These are phyloP conservation scores for Drosophila albomicans DNA, from an alignment of 1,140 invertebrate genomes.

Conservation along the genomic window DNA sequence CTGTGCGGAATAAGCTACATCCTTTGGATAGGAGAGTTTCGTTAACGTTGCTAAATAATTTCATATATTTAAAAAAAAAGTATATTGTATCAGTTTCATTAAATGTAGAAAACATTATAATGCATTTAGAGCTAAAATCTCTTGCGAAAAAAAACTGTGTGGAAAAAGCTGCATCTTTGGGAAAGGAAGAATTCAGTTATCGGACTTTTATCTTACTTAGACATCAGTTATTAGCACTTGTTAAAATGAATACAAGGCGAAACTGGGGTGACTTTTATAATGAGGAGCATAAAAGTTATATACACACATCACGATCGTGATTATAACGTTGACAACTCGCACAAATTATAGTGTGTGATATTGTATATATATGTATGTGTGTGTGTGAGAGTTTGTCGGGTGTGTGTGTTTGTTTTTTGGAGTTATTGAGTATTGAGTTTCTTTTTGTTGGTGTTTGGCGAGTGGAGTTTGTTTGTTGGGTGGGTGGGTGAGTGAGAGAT, in stretches of 20 bases:
- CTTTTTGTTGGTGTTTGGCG: constrained; percentile 5
- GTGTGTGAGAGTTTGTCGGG: background rate
- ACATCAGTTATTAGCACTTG: background rate
- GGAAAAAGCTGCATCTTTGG: too few relatives aligned
- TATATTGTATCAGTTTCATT: too few relatives aligned
- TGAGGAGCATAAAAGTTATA: background rate
- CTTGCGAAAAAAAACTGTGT: too few relatives aligned
- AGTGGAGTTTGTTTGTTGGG: constrained; percentile 4
- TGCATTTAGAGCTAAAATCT: too few relatives aligned
- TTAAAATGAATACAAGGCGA: background rate
- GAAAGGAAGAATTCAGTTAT: too few relatives aligned
- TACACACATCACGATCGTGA: constrained; percentile 7
- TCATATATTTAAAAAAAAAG: too few relatives aligned
- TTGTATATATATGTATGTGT: constrained; percentile 42
- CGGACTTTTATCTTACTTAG: too few relatives aligned
- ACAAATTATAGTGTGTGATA: background rate
- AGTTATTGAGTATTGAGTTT: constrained; percentile 3
- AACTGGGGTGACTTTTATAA: background rate
- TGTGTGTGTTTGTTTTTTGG: constrained; percentile 12
- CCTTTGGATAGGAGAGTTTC: too few relatives aligned
- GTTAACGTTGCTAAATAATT: too few relatives aligned
- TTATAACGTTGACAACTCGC: constrained; percentile 7
- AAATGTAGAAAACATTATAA: too few relatives aligned
- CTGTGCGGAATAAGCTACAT: too few relatives aligned
- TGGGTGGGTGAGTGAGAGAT: constrained; percentile 41